A percentile compares a stretch with the other conserved stretches of the same genome.
Evolutionary conservation across 2,797 vertebrate species (phyloP).

Genomic region (Rhynchonycteris naso): DNA sequence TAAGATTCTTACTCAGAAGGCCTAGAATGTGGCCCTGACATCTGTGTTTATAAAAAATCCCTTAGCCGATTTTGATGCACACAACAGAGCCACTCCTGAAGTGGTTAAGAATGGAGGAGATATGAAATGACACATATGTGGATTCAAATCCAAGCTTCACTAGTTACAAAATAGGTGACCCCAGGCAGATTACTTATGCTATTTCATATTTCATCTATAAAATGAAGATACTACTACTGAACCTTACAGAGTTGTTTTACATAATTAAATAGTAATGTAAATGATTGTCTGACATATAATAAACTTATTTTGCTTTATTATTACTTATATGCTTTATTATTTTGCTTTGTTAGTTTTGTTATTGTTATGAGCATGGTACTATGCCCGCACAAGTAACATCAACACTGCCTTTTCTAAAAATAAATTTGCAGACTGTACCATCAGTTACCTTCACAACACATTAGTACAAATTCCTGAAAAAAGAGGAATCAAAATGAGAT

Average conservation of each 20-base stretch:
- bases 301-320: not conserved
- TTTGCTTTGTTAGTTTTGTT: not conserved
- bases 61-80: not conserved
- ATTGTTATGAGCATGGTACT: not conserved
- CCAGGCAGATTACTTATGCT: not conserved
- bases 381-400: not conserved
- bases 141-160: not conserved
- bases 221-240: not conserved
- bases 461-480: not conserved
- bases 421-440: not conserved
- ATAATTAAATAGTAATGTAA: constrained; percentile 32
- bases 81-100: not conserved
- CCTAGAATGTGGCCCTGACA: not conserved
- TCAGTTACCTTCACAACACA: constrained; percentile 24
- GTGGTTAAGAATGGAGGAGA: constrained; percentile 3
- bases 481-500: not conserved
- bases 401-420: not conserved
- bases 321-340: not conserved
- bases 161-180: not conserved
- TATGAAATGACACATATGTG: not conserved
- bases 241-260: not conserved
- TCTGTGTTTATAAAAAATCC: not conserved
- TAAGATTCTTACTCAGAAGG: constrained; percentile 36
- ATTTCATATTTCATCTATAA: constrained; percentile 39
- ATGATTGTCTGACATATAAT: not conserved